Base-by-base conservation (phyloP, 92 coral and sea anemone species). In the Porites rus region DNA sequence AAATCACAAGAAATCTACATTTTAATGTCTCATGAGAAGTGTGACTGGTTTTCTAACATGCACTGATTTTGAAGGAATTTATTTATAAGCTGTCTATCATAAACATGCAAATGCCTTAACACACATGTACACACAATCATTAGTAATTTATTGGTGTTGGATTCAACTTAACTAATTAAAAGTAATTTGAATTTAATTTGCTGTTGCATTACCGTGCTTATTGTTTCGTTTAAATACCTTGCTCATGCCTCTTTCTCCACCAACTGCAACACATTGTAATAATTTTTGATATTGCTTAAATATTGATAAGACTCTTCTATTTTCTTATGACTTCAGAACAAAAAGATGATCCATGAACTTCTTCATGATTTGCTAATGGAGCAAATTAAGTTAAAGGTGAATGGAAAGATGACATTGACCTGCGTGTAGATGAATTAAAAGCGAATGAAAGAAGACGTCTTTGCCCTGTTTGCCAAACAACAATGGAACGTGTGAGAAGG, bases 361-460 rank as follows among this genome's bases (percentile, higher is more conserved):
- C 66, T 75, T 53, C 63, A 75, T 7, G 66, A 75, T 53, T 53
- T 75, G 63, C 64, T 75, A 53, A 60, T 19, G 65, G 79, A 53
- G 62, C 79, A 75, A 53, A 75, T n/a, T 0, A 75, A 60, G 66
- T 60, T 21, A 22, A 75, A 0, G 66, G 66, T 60, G 64, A 75
- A 75, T n/a, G 79, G 79, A 51, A 75, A 75, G 79, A 75, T 75
- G 79, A 60, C 79, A 75, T 75, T 75, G 79, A 75, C 66, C 43
- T 53, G 31, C 31, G 31, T 28, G 31, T 28, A 28, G 31, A 28
- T 28, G 31, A 28, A 28, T 28, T 28, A 28, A 75, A 75, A 75
- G 63, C 38, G 79, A 75, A 75, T 53, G 79, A 75, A 11, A 46
- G 66, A 75, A 75, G 24, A 60, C 46, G 79, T 53, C 46, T 75